A percentile compares a stretch with the other conserved stretches of the same genome.
Evolutionary conservation across 2,888 invertebrate species (phyloP).

Genomic region (Eupithecia abbreviata): DNA sequence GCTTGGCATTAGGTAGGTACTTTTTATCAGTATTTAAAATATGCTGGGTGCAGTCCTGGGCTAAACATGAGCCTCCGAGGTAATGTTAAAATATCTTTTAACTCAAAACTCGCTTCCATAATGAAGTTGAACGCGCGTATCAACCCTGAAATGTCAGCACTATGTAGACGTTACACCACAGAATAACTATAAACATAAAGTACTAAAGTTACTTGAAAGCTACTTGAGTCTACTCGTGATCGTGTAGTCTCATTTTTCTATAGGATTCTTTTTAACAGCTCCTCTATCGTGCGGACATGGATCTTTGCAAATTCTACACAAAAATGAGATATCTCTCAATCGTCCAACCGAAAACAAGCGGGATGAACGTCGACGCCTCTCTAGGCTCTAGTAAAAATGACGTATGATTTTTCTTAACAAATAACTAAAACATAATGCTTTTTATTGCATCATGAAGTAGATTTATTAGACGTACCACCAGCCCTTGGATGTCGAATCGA

Average conservation of each 20-base stretch:
- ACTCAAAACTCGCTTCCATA: neutral
- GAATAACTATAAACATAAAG: too few relatives aligned
- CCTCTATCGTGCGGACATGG: too few relatives aligned
- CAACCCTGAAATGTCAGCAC: neutral
- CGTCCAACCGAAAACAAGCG: too few relatives aligned
- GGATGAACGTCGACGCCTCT: too few relatives aligned
- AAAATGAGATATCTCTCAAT: too few relatives aligned
- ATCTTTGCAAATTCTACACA: too few relatives aligned
- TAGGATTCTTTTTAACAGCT: neutral
- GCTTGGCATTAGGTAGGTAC: neutral
- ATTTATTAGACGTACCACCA: neutral
- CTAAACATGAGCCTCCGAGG: neutral
- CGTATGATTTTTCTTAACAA: too few relatives aligned
- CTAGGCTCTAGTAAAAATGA: too few relatives aligned
- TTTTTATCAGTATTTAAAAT: neutral
- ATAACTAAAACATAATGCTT: neutral
- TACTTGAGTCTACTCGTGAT: neutral
- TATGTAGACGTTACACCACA: neutral
- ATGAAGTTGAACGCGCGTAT: too few relatives aligned
- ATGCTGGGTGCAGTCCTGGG: too few relatives aligned
- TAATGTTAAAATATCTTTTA: neutral
- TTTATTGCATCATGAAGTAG: neutral
- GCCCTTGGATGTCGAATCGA: conserved; percentile 4
- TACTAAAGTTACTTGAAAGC: too few relatives aligned
- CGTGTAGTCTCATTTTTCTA: neutral